A percentile compares a stretch with the other conserved stretches of the same genome.
phyloP scores from a whole-genome alignment of 2,797 vertebrate species.

The Lagorchestes hirsutus region DNA sequence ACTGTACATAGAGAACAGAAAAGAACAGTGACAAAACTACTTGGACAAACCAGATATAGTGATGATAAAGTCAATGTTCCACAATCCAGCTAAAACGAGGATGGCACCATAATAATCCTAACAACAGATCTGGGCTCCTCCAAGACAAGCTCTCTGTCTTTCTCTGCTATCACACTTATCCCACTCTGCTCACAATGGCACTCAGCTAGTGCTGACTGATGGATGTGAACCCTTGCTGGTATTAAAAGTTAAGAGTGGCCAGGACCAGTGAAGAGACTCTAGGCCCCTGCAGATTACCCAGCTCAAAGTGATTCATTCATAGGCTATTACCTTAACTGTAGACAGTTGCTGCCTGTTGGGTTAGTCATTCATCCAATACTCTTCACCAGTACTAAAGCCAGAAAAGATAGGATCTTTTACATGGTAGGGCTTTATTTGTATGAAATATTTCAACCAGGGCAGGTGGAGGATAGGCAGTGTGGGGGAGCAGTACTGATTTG shows the following conservation, averaged over 20 bases:
- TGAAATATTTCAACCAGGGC: neutral
- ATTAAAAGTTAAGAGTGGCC: neutral
- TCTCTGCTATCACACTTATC: neutral
- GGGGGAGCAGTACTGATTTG: neutral
- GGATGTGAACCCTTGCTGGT: neutral
- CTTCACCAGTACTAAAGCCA: neutral
- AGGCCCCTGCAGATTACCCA: neutral
- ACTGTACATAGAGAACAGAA: neutral
- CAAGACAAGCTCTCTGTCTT: neutral
- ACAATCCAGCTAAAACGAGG: neutral
- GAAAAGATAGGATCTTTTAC: neutral
- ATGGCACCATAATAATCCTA: neutral
- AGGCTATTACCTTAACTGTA: neutral
- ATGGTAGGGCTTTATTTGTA: neutral
- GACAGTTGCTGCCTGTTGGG: neutral
- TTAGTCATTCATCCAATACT: neutral
- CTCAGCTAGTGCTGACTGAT: neutral
- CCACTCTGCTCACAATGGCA: neutral
- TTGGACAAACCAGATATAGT: neutral
- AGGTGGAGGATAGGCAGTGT: rapidly evolving
- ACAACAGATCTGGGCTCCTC: neutral
- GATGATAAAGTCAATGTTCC: neutral
- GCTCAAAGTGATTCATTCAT: neutral
- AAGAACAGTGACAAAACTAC: neutral
- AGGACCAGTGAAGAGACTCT: neutral